Evolutionary conservation across 2,797 vertebrate genomes (phyloP).

Genomic region (Sandelia bainsii): DNA sequence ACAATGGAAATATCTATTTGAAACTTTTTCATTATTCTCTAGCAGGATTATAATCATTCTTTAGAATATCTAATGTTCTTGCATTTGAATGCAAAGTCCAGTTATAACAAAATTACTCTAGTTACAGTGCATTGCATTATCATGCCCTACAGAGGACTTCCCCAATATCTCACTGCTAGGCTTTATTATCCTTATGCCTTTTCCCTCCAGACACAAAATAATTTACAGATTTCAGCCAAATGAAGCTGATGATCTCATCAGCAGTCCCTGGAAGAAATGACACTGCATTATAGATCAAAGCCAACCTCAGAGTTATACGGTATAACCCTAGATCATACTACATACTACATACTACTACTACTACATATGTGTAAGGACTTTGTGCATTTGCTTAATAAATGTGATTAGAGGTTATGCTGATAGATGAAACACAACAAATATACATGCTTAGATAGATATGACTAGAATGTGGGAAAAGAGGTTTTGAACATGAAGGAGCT

Average conservation of each 20-base stretch:
- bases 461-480: not conserved
- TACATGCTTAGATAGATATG: not conserved
- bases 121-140: conserved; percentile 33
- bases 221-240: conserved; percentile 56
- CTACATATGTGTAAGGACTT: conserved; percentile 19
- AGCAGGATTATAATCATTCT: not conserved
- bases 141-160: conserved; percentile 42
- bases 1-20: not conserved
- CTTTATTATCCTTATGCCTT: conserved; percentile 56
- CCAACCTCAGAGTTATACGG: conserved; percentile 10
- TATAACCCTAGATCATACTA: conserved; percentile 20
- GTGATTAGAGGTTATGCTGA: conserved; percentile 21
- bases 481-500: conserved; percentile 33
- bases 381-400: not conserved
- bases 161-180: conserved; percentile 45
- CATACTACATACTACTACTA: no score
- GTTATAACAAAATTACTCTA: conserved; percentile 34
- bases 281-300: conserved; percentile 63
- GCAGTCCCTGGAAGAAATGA: conserved; percentile 45
- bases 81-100: conserved; percentile 22
- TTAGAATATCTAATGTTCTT: not conserved
- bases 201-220: conserved; percentile 46
- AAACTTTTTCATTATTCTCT: not conserved
- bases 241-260: conserved; percentile 68
- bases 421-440: conserved; percentile 22